phyloP scores from a whole-genome alignment of 1,140 invertebrate genomes.

The Brachionus plicatilis region DNA sequence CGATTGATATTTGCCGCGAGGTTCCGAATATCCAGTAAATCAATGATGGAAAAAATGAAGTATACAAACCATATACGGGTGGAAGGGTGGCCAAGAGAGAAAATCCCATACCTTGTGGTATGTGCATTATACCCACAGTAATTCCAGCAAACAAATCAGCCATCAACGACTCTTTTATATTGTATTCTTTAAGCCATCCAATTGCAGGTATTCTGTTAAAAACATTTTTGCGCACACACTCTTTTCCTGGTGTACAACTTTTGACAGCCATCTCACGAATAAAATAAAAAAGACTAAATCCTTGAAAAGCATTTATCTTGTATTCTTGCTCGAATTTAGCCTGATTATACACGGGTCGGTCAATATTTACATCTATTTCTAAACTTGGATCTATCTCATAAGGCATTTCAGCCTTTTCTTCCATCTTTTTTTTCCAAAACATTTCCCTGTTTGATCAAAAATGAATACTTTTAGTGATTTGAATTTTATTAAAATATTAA shows the following conservation, averaged over 20 bases:
- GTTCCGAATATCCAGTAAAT: constrained; percentile 84
- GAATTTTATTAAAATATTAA: too few relatives aligned
- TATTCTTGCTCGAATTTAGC: not conserved
- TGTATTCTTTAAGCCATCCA: constrained; percentile 52
- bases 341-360: not conserved
- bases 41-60: constrained; percentile 85
- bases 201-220: constrained; percentile 47
- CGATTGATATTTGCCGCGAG: constrained; percentile 83
- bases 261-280: not conserved
- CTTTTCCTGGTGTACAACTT: not conserved
- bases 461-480: not conserved
- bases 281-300: not conserved
- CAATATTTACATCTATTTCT: not conserved
- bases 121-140: constrained; percentile 58
- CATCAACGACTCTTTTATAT: constrained; percentile 50
- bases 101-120: constrained; percentile 70
- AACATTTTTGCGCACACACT: not conserved
- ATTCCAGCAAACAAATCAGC: constrained; percentile 56
- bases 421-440: not conserved
- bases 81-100: constrained; percentile 76
- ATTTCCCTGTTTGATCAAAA: not conserved
- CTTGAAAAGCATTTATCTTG: not conserved
- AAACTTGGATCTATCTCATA: not conserved
- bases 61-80: constrained; percentile 82
- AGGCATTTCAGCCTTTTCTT: not conserved